These are phyloP conservation scores for Microcebus griseorufus DNA, from an alignment of 2,113 vertebrate genomes.

Conservation along the genomic window DNA sequence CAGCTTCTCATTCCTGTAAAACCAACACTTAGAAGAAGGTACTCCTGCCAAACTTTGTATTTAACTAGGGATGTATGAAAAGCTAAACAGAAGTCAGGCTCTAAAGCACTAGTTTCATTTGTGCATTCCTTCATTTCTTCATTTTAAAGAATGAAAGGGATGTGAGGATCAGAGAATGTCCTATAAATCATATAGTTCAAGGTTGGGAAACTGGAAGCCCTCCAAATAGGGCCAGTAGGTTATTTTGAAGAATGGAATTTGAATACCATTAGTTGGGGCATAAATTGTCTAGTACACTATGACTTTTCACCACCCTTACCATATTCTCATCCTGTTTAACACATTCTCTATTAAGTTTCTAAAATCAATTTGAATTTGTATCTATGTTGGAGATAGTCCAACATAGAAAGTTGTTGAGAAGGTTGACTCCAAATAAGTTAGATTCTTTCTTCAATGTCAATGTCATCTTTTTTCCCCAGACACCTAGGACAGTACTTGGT, in stretches of 20 bases:
- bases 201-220: neutral
- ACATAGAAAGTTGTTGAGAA: neutral
- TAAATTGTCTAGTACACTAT: accelerated
- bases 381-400: neutral
- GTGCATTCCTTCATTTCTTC: neutral
- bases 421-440: neutral
- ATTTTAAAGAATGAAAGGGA: neutral
- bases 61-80: neutral
- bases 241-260: neutral
- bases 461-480: neutral
- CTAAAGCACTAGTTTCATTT: neutral
- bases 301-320: neutral
- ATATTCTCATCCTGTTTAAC: neutral
- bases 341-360: neutral
- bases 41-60: neutral
- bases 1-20: neutral
- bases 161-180: neutral
- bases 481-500: neutral
- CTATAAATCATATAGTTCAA: neutral
- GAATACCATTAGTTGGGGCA: neutral
- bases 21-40: neutral
- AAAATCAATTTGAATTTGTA: neutral
- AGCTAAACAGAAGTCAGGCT: neutral
- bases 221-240: neutral
- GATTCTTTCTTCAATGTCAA: neutral